Evolutionary conservation across 2,797 vertebrate species (phyloP), one percentile per base, ranked within the genome.

Genomic region (Labroides dimidiatus): DNA sequence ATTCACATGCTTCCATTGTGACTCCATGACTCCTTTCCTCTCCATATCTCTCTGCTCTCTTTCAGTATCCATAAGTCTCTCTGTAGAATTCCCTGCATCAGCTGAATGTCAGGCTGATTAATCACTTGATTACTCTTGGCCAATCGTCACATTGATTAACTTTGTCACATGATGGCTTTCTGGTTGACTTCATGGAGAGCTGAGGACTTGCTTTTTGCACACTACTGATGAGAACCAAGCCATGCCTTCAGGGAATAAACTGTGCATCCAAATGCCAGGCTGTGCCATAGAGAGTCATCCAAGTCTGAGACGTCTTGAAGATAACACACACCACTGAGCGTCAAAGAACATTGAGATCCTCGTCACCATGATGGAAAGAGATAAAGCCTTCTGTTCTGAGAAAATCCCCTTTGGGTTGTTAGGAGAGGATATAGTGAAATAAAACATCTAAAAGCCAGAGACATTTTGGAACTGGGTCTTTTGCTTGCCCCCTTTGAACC

Each of bases 91-190:
- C 20, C 61, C 76, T 44, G 64, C 24, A 20, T 88, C 84, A 87
- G 87, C 86, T 44, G 41, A 66, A 78, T 61, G 66, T 61, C 53
- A 0, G 6, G 3, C 75, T 87, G 78, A 87, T 87, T 83, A 87
- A 90, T 89, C 75, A 80, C 84, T 87, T 75, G 74, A 88, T 87
- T 86, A 84, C 68, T 78, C 75, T 56, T 7, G 62, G 75, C 85
- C 83, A 75, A 85, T 88, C 73, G 65, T 78, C 50, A 58, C 81
- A 84, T 84, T 82, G 85, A 89, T 91, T 86, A 69, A 75, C 76
- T 78, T 69, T 81, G 74, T 69, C 62, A 71, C 52, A 69, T 39
- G 70, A 72, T 63, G 41, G 60, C 65, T 75, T 73, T 78, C 64
- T 52, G 81, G 59, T 77, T n/a, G 16, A 64, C 57, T 78, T 71